Evolutionary conservation across 2,797 vertebrate species (phyloP).

Genomic region (Fundulus diaphanus): DNA sequence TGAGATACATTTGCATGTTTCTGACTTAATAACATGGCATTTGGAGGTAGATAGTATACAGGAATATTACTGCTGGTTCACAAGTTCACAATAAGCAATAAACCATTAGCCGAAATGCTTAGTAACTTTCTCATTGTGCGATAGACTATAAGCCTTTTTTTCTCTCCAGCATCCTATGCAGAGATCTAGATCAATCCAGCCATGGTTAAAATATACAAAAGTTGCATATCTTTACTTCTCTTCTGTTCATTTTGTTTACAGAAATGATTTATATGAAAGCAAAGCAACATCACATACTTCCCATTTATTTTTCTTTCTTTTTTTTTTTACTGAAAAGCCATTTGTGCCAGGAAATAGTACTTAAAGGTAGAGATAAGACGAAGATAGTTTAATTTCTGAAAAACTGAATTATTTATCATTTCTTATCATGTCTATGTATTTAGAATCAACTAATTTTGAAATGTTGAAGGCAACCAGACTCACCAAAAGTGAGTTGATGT

Average conservation of each 20-base stretch:
- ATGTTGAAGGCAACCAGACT: slow-evolving; percentile 7
- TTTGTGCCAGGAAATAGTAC: background rate
- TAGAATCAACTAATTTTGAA: background rate
- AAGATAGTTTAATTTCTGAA: background rate
- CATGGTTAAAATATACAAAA: slow-evolving; percentile 15
- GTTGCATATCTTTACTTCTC: slow-evolving; percentile 9
- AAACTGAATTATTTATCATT: background rate
- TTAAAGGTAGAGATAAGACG: background rate
- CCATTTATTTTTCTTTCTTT: background rate
- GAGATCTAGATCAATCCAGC: slow-evolving; percentile 15
- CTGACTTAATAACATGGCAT: slow-evolving; percentile 21
- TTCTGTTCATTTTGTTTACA: slow-evolving; percentile 1
- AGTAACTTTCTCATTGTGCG: background rate
- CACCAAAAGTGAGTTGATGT: background rate
- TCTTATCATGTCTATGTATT: background rate
- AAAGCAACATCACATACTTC: background rate
- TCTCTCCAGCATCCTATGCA: background rate
- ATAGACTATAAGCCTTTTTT: background rate
- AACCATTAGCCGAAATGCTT: slow-evolving; percentile 14
- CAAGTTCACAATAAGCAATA: slow-evolving; percentile 19
- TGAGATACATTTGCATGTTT: slow-evolving; percentile 12
- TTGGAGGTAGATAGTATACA: slow-evolving; percentile 18
- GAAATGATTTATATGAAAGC: background rate
- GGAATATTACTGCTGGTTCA: slow-evolving; percentile 9
- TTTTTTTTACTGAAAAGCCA: background rate